Evolutionary conservation across 2,113 vertebrate genomes (phyloP).

Genomic region (Rattus rattus): DNA sequence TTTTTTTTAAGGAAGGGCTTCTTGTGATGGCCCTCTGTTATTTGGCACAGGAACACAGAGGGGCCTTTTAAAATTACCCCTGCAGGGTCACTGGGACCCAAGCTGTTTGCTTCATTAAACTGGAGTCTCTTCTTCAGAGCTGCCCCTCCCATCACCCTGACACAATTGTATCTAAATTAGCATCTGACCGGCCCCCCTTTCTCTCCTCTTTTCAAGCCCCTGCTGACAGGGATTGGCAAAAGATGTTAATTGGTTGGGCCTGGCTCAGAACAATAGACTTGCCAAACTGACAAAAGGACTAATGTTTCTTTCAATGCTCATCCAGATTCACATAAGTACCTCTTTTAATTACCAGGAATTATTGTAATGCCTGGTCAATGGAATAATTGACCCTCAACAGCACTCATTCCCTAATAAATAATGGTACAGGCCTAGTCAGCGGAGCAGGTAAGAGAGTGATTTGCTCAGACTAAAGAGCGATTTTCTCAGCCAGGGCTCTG

Average conservation of each 20-base stretch:
- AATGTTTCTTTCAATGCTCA: slow-evolving; percentile 90
- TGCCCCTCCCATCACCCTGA: slow-evolving; percentile 84
- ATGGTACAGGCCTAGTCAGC: slow-evolving; percentile 83
- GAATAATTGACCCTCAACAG: slow-evolving; percentile 90
- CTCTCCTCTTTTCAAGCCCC: slow-evolving; percentile 82
- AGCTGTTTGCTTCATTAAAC: slow-evolving; percentile 92
- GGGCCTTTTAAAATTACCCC: slow-evolving; percentile 88
- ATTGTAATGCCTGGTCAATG: slow-evolving; percentile 89
- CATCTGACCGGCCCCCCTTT: slow-evolving; percentile 89
- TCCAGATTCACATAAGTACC: slow-evolving; percentile 89
- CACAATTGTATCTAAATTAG: slow-evolving; percentile 94
- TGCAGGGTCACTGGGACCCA: slow-evolving; percentile 88
- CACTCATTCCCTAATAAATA: slow-evolving; percentile 87
- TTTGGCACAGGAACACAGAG: slow-evolving; percentile 87
- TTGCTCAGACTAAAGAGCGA: slow-evolving; percentile 82
- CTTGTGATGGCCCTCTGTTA: slow-evolving; percentile 83
- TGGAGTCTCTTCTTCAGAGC: slow-evolving; percentile 85
- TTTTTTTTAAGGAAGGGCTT: slow-evolving; percentile 74
- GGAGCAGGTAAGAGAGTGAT: slow-evolving; percentile 84
- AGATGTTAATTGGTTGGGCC: slow-evolving; percentile 91
- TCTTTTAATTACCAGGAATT: slow-evolving; percentile 90
- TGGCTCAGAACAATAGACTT: slow-evolving; percentile 86
- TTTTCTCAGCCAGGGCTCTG: slow-evolving; percentile 86
- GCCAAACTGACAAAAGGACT: slow-evolving; percentile 89
- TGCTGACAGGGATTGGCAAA: slow-evolving; percentile 89